Base-by-base conservation (phyloP, 2,113 vertebrate species). In the Emydura subglobosa region DNA sequence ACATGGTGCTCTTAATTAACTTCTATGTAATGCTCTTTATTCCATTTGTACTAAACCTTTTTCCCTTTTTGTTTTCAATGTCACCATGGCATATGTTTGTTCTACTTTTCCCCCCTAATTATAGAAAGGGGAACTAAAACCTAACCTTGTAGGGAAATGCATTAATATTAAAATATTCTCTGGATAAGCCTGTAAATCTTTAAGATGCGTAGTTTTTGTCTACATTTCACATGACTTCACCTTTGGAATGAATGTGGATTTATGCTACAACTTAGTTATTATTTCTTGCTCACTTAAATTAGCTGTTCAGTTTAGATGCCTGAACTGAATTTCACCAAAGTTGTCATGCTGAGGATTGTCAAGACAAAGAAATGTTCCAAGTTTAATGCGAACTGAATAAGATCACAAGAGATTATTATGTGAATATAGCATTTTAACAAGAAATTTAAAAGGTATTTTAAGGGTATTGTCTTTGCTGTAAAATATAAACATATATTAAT, bases 101-200 rank as follows among this genome's bases (percentile, higher is more conserved):
- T 89, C 81, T 72, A 44, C 79, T 82, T 47, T 49, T 87, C 54
- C 25, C 8, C 1, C 1, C 82, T 89, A 92, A 94, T 94, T 94
- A 49, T 2, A 95, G 79, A 10, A 6, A 8, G 47, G 81, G 31
- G 39, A 93, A 88, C 76, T 53, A 82, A 82, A 83, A 47, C 79
- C 85, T 44, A 74, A 91, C 89, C 82, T 92, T 93, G 85, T 50
- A 95, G 83, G 50, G 59, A 78, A 96, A 90, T 79, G 83, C 0
- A 88, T 95, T 74, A 93, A 83, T 94, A 87, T 94, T 96, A 88
- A 97, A 91, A 93, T 79, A 93, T 94, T 91, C 85, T 76, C 74
- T 9, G 25, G 85, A 65, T 68, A 87, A 95, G n/a, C 50, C 79
- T 83, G 74, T 79, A 91, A 83, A 95, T 93, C 93, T 91, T 79